phyloP scores from a whole-genome alignment of 1,140 invertebrate genomes.

The Calycopis cecrops region DNA sequence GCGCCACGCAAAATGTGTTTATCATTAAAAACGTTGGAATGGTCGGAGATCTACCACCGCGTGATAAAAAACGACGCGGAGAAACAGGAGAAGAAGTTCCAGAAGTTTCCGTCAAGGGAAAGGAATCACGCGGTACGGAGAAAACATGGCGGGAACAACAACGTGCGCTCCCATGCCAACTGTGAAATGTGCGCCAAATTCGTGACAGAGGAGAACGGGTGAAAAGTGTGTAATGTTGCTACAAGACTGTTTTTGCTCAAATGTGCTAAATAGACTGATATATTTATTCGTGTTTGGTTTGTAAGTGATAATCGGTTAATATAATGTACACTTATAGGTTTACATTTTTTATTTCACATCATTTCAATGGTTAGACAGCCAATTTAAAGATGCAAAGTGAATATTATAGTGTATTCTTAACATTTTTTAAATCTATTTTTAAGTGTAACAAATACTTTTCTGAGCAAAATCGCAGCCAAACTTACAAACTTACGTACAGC shows the following conservation, averaged over 20 bases:
- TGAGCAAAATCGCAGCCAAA: no score
- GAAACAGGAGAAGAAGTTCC: conserved; percentile 75
- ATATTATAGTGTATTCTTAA: no score
- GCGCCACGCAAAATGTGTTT: conserved; percentile 55
- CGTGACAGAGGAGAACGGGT: conserved; percentile 39
- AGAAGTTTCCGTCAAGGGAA: conserved; percentile 81
- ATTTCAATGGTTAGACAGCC: no score
- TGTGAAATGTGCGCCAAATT: conserved; percentile 54
- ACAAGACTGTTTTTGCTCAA: conserved; percentile 10
- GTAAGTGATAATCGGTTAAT: neutral
- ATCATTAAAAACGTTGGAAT: conserved; percentile 59
- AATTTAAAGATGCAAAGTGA: no score
- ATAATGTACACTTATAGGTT: neutral
- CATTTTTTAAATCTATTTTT: no score
- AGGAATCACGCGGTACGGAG: conserved; percentile 79
- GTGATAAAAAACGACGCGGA: conserved; percentile 40
- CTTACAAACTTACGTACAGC: no score
- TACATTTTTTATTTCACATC: neutral
- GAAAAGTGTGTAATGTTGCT: conserved; percentile 16
- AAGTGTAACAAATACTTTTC: no score
- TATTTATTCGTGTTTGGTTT: conserved; percentile 3
- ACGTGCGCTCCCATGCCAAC: conserved; percentile 51
- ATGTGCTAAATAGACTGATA: conserved; percentile 6
- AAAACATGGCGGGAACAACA: conserved; percentile 59
- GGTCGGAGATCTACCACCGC: conserved; percentile 50